phyloP scores from a whole-genome alignment of 2,888 invertebrate species.

The Oscheius sp. region DNA sequence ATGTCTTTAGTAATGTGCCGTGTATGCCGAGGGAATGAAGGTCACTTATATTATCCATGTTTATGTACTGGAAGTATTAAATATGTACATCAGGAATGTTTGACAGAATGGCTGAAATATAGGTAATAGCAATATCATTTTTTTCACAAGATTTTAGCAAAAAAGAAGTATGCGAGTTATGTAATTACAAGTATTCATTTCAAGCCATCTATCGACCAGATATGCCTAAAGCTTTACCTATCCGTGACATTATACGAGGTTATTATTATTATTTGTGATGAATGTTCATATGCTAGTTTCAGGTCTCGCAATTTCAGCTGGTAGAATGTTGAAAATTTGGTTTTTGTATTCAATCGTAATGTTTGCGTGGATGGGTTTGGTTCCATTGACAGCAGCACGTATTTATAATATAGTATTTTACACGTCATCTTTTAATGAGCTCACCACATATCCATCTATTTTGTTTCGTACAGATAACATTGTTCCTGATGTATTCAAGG shows the following conservation, averaged over 20 bases:
- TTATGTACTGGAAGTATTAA: slow-evolving; percentile 99
- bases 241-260: slow-evolving; percentile 91
- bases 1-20: slow-evolving; percentile 87
- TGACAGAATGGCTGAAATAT: slow-evolving; percentile 98
- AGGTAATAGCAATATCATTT: slow-evolving; percentile 39
- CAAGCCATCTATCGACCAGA: slow-evolving; percentile 99
- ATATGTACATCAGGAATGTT: slow-evolving; percentile 90
- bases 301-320: slow-evolving; percentile 76
- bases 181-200: slow-evolving; percentile 89
- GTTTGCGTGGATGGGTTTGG: slow-evolving; percentile 92
- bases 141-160: slow-evolving; percentile 75
- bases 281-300: neutral
- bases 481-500: slow-evolving; percentile 77
- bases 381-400: slow-evolving; percentile 51
- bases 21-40: slow-evolving; percentile 95
- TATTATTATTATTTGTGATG: no score
- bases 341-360: slow-evolving; percentile 96
- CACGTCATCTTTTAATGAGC: slow-evolving; percentile 46
- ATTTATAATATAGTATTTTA: slow-evolving; percentile 66
- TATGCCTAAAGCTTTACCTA: slow-evolving; percentile 96
- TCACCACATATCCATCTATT: slow-evolving; percentile 49
- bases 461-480: slow-evolving; percentile 66
- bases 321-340: slow-evolving; percentile 94
- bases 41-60: slow-evolving; percentile 96
- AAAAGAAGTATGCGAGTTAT: slow-evolving; percentile 91